Evolutionary conservation across 2,113 vertebrate species (phyloP).

Genomic region (Protomyctophum bolini): DNA sequence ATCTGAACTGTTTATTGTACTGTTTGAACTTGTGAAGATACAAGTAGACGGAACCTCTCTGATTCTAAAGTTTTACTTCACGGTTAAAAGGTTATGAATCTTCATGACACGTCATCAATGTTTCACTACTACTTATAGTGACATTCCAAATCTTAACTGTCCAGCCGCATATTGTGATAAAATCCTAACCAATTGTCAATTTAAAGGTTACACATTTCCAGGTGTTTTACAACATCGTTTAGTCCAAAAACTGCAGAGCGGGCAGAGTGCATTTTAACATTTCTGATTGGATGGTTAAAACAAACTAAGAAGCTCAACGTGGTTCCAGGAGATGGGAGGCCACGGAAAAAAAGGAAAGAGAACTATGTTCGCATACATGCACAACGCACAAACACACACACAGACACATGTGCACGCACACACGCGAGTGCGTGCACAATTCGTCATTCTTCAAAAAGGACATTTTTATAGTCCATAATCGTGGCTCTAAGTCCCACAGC

Average conservation of each 20-base stretch:
- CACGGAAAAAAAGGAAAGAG: no score
- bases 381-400: neutral
- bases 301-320: neutral
- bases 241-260: neutral
- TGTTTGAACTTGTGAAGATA: no score
- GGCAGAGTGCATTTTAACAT: constrained; percentile 26
- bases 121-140: no score
- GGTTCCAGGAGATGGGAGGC: neutral
- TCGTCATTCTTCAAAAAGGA: no score
- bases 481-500: no score
- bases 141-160: no score
- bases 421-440: neutral
- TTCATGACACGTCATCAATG: no score
- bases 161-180: neutral
- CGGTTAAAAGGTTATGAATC: no score
- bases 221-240: constrained; percentile 50
- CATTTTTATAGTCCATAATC: no score
- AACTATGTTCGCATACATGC: neutral
- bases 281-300: constrained; percentile 8
- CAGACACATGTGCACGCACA: neutral
- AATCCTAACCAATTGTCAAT: constrained; percentile 49
- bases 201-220: constrained; percentile 46
- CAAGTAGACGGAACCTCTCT: no score
- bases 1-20: no score
- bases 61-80: no score